Percentiles rank a stretch among this genome's conserved stretches.
Conservation (phyloP, 2,113 vertebrate genomes). For the Scytalopus superciliaris region DNA sequence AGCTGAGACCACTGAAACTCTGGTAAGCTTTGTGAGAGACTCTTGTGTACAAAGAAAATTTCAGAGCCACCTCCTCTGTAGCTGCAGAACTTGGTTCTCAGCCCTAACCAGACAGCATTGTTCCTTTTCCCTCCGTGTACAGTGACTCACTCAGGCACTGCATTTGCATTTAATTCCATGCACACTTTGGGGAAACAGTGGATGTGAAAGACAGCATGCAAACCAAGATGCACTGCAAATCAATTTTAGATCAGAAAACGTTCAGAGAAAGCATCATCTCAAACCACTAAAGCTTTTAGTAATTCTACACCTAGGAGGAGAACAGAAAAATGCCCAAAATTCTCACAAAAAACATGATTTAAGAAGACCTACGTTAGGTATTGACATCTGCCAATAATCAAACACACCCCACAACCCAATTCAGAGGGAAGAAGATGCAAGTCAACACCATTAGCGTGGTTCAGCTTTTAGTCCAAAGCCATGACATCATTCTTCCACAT, state of each 20-base stretch:
- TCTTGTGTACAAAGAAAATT: neutral
- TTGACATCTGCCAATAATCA: neutral
- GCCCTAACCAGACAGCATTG: neutral
- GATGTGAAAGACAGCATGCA: neutral
- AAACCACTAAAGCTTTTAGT: neutral
- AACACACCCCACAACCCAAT: neutral
- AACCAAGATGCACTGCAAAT: neutral
- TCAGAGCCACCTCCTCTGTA: neutral
- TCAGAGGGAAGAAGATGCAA: neutral
- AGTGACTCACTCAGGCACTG: neutral
- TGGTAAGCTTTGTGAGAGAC: neutral
- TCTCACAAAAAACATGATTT: neutral
- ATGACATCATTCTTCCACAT: neutral
- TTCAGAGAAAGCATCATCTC: neutral
- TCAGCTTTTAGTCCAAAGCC: neutral
- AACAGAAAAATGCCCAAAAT: neutral
- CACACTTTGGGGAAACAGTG: neutral
- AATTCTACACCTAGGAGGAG: neutral
- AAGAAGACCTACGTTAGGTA: neutral
- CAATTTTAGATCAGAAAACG: neutral
- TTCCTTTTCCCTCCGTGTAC: neutral
- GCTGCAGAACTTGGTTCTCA: neutral
- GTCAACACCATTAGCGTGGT: neutral
- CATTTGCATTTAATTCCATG: slow-evolving; percentile 25
- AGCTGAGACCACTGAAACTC: neutral